These are phyloP conservation scores for Staurois parvus DNA, from an alignment of 2,797 vertebrate species.

Conservation along the genomic window DNA sequence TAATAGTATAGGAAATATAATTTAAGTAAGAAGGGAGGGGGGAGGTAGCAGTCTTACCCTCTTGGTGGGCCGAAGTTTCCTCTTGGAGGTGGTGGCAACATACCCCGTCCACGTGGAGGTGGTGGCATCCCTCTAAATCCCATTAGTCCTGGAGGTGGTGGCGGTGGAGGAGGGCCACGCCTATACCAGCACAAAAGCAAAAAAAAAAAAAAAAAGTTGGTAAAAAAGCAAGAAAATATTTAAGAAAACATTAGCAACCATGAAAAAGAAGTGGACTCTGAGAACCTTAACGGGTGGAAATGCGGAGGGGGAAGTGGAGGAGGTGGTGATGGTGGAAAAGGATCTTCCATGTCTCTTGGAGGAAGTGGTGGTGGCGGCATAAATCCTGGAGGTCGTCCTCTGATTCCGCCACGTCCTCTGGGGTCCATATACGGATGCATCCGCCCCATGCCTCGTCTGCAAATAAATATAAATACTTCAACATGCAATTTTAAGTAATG, in stretches of 20 bases:
- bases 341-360: constrained; percentile 70
- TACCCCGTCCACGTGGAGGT: constrained; percentile 71
- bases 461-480: neutral
- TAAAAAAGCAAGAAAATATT: neutral
- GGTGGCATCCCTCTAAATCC: constrained; percentile 76
- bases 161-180: constrained; percentile 74
- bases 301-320: constrained; percentile 17
- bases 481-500: no score
- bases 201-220: neutral
- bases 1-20: constrained; percentile 31
- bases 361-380: constrained; percentile 70
- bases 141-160: constrained; percentile 73
- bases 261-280: neutral
- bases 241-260: neutral
- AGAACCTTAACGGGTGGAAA: constrained; percentile 41
- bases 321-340: constrained; percentile 68
- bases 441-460: constrained; percentile 77
- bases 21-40: constrained; percentile 42
- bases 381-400: constrained; percentile 73
- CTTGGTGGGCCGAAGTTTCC: constrained; percentile 72
- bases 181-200: constrained; percentile 61
- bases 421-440: constrained; percentile 78
- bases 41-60: constrained; percentile 75
- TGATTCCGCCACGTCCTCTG: constrained; percentile 70
- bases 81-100: constrained; percentile 65